Evolutionary conservation across 2,797 vertebrate species (phyloP).

Genomic region (Eptatretus atami): DNA sequence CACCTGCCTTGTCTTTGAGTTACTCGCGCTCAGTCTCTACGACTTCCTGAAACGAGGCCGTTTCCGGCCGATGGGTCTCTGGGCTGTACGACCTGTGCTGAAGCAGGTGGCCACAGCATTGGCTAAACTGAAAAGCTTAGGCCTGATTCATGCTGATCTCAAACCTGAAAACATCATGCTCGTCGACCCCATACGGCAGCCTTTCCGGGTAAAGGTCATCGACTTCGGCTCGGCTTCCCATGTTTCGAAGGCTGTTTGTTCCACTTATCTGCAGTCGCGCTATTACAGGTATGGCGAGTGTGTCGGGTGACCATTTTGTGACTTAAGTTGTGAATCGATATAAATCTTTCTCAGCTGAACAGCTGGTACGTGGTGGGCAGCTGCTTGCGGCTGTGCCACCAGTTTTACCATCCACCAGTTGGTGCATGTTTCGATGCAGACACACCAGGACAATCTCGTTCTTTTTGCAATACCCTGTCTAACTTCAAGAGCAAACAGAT

Average conservation of each 20-base stretch:
- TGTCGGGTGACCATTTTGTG: constrained; percentile 8
- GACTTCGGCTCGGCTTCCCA: constrained; percentile 96
- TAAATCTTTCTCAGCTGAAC: no score
- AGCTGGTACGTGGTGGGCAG: no score
- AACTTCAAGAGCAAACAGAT: no score
- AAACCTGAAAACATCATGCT: constrained; percentile 99
- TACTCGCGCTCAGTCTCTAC: constrained; percentile 96
- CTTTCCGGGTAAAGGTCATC: constrained; percentile 91
- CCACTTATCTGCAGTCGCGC: constrained; percentile 88
- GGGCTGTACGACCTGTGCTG: constrained; percentile 74
- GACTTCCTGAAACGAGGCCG: constrained; percentile 99
- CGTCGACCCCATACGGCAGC: constrained; percentile 75
- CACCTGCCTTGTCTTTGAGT: constrained; percentile 96
- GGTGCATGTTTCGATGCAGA: no score
- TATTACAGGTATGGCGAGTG: constrained; percentile 66
- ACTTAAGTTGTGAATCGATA: no score
- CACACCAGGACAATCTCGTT: no score
- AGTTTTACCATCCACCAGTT: no score
- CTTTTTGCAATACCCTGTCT: no score
- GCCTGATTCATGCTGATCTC: constrained; percentile 85
- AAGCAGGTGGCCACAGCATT: constrained; percentile 89
- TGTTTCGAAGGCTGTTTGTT: constrained; percentile 93
- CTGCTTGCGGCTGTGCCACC: no score
- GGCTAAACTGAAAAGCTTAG: constrained; percentile 89
- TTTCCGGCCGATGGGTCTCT: constrained; percentile 85